Evolutionary conservation across 2,888 invertebrate genomes (phyloP), one percentile per base, ranked within the genome.

Genomic region (Synanthedon vespiformis): DNA sequence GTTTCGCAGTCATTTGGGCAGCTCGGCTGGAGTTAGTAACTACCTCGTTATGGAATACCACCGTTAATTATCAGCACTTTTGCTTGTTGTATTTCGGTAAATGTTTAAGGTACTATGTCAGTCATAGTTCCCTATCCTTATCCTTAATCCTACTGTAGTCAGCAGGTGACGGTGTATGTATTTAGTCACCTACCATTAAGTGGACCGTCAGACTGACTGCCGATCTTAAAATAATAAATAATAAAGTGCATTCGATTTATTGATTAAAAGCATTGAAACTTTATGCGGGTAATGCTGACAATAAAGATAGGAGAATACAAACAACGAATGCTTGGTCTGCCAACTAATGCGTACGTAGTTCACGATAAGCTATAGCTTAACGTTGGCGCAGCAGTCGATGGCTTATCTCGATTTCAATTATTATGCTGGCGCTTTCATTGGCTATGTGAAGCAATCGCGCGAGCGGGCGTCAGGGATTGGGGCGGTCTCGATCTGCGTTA

Each of bases 341-440:
- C 72, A 73, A 72, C 77, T 74, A 77, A 77, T 76, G 77, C 77
- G 77, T 79, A 74, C 74, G 71, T 71, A 72, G 72, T 74, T 70
- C 70, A 64, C 80, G 84, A 85, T 86, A 86, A 85, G 78, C 80
- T 73, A 64, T 63, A 74, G 80, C 79, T 83, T 83, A 80, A 74
- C 74, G 76, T 74, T 70, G 67, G 77, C 77, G 67, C 76, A 76
- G 79, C 82, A 81, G 74, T 75, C 75, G 78, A 77, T 75, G 84
- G 77, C 79, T 84, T 85, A 86, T 86, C 86, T 81, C 78, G 80
- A 83, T 82, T 85, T 84, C 86, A 86, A 86, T 86, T 85, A 85
- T 82, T 77, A 82, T 77, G 76, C 80, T 80, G 71, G 70, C 78
- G 77, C 77, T 80, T 81, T 76, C 84, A 83, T 83, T 83, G 80